These are phyloP conservation scores for Aselliscus stoliczkanus DNA, from an alignment of 2,797 vertebrate genomes.

Conservation along the genomic window DNA sequence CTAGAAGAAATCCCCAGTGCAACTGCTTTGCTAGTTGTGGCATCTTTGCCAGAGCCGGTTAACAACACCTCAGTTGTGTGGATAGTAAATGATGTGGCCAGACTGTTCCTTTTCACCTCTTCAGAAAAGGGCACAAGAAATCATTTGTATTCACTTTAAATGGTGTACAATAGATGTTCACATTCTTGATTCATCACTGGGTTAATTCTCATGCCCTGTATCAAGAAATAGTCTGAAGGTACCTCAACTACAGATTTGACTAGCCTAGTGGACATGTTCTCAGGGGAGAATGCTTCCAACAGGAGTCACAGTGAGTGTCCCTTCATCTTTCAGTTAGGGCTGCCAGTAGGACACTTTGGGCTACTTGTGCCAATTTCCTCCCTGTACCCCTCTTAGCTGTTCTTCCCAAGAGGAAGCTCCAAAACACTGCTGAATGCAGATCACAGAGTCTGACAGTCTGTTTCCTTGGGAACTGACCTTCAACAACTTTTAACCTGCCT, in stretches of 20 bases:
- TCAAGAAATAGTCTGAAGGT: not conserved
- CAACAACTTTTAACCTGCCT: not conserved
- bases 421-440: not conserved
- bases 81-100: not conserved
- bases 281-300: not conserved
- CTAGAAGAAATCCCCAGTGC: not conserved
- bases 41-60: not conserved
- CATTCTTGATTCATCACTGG: not conserved
- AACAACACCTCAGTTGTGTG: too few relatives aligned
- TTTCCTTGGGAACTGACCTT: not conserved
- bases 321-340: not conserved
- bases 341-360: not conserved
- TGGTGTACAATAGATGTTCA: not conserved
- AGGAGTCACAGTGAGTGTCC: not conserved
- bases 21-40: not conserved
- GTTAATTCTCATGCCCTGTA: not conserved
- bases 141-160: not conserved
- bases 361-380: not conserved
- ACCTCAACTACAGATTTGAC: not conserved
- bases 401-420: not conserved
- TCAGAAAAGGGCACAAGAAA: not conserved
- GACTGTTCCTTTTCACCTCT: not conserved
- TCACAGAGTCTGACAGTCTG: not conserved
- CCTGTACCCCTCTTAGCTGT: rapidly evolving
- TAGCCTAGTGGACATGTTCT: not conserved